Percentiles rank a stretch among this genome's conserved stretches.
These are phyloP conservation scores for Tupaia chinensis DNA, from an alignment of 2,113 vertebrate genomes.

Conservation along the genomic window DNA sequence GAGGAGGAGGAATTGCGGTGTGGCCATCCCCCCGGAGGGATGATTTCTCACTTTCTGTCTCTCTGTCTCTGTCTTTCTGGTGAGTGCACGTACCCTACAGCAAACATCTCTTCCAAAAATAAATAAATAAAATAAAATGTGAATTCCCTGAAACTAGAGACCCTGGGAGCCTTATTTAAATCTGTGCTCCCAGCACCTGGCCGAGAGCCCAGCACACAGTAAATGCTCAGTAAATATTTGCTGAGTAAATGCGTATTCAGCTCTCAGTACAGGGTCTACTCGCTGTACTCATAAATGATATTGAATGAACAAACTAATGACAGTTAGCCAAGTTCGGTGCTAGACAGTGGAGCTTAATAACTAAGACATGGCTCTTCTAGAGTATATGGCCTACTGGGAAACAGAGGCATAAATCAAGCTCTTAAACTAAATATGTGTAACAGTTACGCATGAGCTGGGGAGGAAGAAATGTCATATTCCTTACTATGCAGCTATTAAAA, in stretches of 20 bases:
- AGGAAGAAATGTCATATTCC: not conserved
- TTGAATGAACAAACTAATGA: not conserved
- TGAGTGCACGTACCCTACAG: too few relatives aligned
- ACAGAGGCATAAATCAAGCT: not conserved
- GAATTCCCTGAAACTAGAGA: not conserved
- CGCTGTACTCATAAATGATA: not conserved
- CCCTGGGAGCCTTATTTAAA: not conserved
- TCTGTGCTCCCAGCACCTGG: not conserved
- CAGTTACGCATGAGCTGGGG: not conserved
- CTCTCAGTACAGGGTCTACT: not conserved
- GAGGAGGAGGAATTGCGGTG: too few relatives aligned
- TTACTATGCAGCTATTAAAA: not conserved
- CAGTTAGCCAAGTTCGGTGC: not conserved
- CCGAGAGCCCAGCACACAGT: not conserved
- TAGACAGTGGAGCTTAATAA: not conserved
- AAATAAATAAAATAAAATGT: not conserved
- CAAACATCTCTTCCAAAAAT: too few relatives aligned
- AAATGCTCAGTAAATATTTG: conserved; percentile 46
- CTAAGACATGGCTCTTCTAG: not conserved
- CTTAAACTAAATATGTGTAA: not conserved
- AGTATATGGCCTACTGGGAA: not conserved
- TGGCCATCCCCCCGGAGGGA: too few relatives aligned
- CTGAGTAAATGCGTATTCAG: conserved; percentile 17
- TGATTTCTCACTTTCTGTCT: too few relatives aligned
- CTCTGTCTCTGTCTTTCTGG: too few relatives aligned